Evolutionary conservation across 2,113 vertebrate genomes (phyloP).

Genomic region (Sorex fumeus): DNA sequence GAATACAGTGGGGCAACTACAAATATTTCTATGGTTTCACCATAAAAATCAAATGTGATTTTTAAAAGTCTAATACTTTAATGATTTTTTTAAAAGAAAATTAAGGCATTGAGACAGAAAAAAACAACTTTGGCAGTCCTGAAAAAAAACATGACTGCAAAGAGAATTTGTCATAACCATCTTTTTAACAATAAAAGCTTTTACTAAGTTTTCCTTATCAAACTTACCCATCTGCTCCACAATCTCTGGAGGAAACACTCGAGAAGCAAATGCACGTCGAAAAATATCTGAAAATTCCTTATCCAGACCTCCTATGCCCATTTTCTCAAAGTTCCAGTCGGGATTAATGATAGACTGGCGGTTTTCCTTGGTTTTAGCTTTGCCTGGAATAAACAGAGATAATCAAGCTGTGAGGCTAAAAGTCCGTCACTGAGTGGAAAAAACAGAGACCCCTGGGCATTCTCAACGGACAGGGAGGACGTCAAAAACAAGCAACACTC

Average conservation of each 20-base stretch:
- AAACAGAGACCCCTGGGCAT: constrained; percentile 4
- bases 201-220: constrained; percentile 26
- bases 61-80: constrained; percentile 42
- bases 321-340: constrained; percentile 99
- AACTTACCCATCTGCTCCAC: constrained; percentile 99
- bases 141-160: constrained; percentile 61
- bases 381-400: constrained; percentile 89
- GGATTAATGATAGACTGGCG: constrained; percentile 99
- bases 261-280: constrained; percentile 96
- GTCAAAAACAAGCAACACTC: not conserved
- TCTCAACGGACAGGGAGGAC: constrained; percentile 16
- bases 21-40: constrained; percentile 52
- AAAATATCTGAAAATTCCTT: constrained; percentile 99
- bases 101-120: constrained; percentile 41
- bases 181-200: constrained; percentile 1
- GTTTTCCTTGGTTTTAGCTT: constrained; percentile 95
- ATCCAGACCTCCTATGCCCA: constrained; percentile 99
- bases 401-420: constrained; percentile 47
- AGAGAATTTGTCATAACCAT: constrained; percentile 7
- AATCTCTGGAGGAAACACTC: constrained; percentile 98
- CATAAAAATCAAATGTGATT: constrained; percentile 37
- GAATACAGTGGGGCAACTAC: constrained; percentile 17
- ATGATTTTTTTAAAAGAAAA: not conserved
- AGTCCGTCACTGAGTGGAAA: constrained; percentile 14
- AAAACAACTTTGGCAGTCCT: not conserved